Evolutionary conservation across 2,888 invertebrate species (phyloP).

Genomic region (Monochamus alternatus): DNA sequence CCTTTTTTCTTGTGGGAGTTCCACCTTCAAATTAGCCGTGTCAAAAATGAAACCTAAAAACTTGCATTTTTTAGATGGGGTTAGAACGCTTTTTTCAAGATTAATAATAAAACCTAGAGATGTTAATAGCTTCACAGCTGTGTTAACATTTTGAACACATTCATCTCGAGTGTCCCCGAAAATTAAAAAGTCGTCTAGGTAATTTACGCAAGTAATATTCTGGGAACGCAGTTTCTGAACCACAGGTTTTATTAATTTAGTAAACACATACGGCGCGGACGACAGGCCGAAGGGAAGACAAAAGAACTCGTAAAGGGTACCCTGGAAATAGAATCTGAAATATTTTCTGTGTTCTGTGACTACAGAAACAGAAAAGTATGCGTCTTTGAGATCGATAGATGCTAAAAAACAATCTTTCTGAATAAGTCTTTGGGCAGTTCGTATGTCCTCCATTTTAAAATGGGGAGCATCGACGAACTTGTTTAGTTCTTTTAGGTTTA

Average conservation of each 20-base stretch:
- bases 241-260: background rate
- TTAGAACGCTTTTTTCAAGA: background rate
- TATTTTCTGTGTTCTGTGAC: background rate
- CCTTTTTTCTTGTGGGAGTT: background rate
- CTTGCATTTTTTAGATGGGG: background rate
- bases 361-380: background rate
- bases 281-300: background rate
- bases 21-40: background rate
- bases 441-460: background rate
- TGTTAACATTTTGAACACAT: background rate
- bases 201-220: background rate
- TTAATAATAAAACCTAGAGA: background rate
- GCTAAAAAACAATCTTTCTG: background rate
- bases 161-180: background rate
- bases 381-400: background rate
- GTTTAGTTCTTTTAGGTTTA: background rate
- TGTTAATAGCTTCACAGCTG: background rate
- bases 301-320: background rate
- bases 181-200: conserved; percentile 11
- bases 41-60: conserved; percentile 5
- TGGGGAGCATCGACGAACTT: background rate
- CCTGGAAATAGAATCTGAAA: background rate
- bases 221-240: too few species aligned
- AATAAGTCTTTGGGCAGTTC: background rate
- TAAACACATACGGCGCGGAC: background rate